A percentile compares a stretch with the other conserved stretches of the same genome.
Evolutionary conservation across 2,113 vertebrate genomes (phyloP).

Genomic region (Calidris pygmaea): DNA sequence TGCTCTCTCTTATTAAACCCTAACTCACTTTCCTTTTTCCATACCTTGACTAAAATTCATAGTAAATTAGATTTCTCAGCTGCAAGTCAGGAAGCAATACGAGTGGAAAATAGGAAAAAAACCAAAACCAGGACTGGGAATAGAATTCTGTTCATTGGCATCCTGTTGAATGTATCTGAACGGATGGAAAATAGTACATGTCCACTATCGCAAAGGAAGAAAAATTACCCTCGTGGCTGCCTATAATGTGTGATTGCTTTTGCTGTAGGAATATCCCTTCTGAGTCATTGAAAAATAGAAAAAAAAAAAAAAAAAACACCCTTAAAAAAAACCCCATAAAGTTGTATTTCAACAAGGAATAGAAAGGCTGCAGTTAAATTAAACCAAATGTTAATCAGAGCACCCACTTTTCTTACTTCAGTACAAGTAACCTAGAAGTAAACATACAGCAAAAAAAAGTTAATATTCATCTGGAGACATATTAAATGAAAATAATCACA

Average conservation of each 20-base stretch:
- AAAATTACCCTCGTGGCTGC: not conserved
- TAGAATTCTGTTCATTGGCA: not conserved
- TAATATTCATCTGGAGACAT: not conserved
- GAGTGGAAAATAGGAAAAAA: too few relatives aligned
- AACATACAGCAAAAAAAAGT: not conserved
- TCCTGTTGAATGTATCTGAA: not conserved
- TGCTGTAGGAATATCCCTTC: not conserved
- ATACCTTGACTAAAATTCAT: not conserved
- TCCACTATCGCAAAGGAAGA: not conserved
- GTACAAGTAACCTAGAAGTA: not conserved
- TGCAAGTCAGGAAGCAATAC: not conserved
- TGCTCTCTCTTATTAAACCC: not conserved
- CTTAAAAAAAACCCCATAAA: not conserved
- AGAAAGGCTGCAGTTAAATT: not conserved
- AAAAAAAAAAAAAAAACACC: not conserved
- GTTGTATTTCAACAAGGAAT: not conserved
- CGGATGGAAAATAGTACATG: not conserved
- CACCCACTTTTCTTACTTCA: not conserved
- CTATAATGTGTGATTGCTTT: not conserved
- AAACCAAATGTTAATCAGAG: not conserved
- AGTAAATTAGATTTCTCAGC: not conserved
- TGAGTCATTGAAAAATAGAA: not conserved
- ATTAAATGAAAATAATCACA: constrained; percentile 41
- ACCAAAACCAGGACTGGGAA: not conserved
- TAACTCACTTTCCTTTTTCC: not conserved